A percentile compares a stretch with the other conserved stretches of the same genome.
phyloP scores from a whole-genome alignment of 2,113 vertebrate species.

The Cynoglossus semilaevis region DNA sequence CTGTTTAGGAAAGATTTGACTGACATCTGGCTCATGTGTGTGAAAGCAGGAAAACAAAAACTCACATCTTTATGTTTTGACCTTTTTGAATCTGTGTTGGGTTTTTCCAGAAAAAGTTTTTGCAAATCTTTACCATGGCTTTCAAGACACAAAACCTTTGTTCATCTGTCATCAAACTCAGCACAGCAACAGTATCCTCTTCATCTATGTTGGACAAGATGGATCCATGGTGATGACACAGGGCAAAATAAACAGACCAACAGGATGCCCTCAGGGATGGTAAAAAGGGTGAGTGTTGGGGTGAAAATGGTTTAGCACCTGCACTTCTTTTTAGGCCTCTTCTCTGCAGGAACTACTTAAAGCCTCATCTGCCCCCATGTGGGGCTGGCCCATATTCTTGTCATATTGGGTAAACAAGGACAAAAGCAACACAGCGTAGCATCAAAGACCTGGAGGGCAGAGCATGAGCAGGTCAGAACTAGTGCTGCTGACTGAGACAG shows the following conservation, averaged over 20 bases:
- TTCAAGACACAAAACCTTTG: slow-evolving; percentile 11
- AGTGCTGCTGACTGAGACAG: slow-evolving; percentile 47
- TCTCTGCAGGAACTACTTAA: slow-evolving; percentile 64
- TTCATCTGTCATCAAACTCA: slow-evolving; percentile 28
- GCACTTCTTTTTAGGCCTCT: slow-evolving; percentile 50
- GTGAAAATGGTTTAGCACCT: slow-evolving; percentile 56
- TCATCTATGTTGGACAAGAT: slow-evolving; percentile 42
- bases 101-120: slow-evolving; percentile 11
- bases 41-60: slow-evolving; percentile 15
- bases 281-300: slow-evolving; percentile 20
- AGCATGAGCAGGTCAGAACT: slow-evolving; percentile 71
- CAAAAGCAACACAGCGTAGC: slow-evolving; percentile 59
- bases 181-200: slow-evolving; percentile 34
- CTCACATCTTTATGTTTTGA: neutral
- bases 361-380: slow-evolving; percentile 64
- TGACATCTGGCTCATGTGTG: slow-evolving; percentile 52
- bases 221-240: slow-evolving; percentile 62
- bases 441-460: slow-evolving; percentile 66
- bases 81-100: neutral
- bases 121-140: neutral
- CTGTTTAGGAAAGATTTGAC: slow-evolving; percentile 47
- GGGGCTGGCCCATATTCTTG: slow-evolving; percentile 65
- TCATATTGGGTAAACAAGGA: slow-evolving; percentile 69
- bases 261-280: slow-evolving; percentile 55
- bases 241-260: slow-evolving; percentile 67